Evolutionary conservation across 1,140 invertebrate genomes (phyloP).

Genomic region (Microvelia longipes): DNA sequence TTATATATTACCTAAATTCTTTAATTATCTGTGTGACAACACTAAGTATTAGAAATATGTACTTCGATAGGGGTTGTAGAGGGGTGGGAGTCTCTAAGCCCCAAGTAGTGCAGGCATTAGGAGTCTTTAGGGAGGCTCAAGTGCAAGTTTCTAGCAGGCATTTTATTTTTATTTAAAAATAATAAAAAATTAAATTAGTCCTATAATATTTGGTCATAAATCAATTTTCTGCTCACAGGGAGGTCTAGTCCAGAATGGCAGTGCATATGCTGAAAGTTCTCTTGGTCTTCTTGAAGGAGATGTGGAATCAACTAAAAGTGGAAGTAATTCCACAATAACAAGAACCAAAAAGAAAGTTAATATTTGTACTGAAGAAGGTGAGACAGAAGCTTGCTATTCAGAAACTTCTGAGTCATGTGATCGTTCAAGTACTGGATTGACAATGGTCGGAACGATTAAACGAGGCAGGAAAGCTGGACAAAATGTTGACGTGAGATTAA

Average conservation of each 20-base stretch:
- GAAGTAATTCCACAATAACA: constrained; percentile 11
- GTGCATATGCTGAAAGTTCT: constrained; percentile 8
- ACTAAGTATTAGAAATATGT: too few species aligned
- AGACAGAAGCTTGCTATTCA: constrained; percentile 19
- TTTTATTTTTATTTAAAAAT: too few species aligned
- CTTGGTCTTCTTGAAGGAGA: constrained; percentile 1
- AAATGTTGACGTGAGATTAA: constrained; percentile 51
- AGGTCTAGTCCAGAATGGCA: constrained; percentile 7
- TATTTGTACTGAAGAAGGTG: constrained; percentile 35
- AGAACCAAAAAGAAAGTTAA: constrained; percentile 37
- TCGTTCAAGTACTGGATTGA: constrained; percentile 29
- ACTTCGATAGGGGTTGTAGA: too few species aligned
- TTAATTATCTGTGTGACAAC: too few species aligned
- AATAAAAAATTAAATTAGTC: too few species aligned
- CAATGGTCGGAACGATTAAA: constrained; percentile 56
- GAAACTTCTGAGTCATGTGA: constrained; percentile 23
- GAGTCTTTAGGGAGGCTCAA: too few species aligned
- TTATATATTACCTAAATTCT: too few species aligned
- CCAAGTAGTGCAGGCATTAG: too few species aligned
- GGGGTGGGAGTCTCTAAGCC: too few species aligned
- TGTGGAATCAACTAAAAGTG: background rate
- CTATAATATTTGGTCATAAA: too few species aligned
- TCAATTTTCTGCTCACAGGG: too few species aligned
- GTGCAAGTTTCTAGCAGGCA: too few species aligned
- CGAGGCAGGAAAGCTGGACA: constrained; percentile 54